Conservation (phyloP, 2,113 vertebrate genomes). For the Corythornis vintsioides region DNA sequence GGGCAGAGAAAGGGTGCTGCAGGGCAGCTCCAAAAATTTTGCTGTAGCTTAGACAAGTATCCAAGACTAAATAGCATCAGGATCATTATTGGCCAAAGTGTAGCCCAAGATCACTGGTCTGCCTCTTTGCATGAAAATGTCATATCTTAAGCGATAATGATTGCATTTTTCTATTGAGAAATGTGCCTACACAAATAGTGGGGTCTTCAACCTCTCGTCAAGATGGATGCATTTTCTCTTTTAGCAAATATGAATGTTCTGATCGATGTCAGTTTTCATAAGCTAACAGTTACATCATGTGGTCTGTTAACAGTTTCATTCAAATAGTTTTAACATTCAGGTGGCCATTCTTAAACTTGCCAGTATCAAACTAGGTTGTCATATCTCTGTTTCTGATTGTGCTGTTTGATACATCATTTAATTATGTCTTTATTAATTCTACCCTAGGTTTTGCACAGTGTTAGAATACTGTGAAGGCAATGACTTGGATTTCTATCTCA, state of each 20-base stretch:
- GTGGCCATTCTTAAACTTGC: neutral
- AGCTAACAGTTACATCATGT: neutral
- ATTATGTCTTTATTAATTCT: constrained; percentile 34
- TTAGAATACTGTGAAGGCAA: constrained; percentile 99
- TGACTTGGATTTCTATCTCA: constrained; percentile 99
- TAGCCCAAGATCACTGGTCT: neutral
- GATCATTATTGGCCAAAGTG: neutral
- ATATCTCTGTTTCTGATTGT: neutral
- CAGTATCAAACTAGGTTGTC: neutral
- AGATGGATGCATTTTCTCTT: neutral
- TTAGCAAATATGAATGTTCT: neutral
- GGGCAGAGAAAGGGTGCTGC: neutral
- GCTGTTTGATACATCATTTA: neutral
- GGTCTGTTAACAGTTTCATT: neutral
- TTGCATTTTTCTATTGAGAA: neutral
- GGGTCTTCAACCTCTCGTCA: neutral
- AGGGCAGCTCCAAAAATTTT: neutral
- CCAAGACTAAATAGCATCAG: neutral
- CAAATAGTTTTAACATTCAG: neutral
- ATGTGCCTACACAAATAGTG: neutral
- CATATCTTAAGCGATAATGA: neutral
- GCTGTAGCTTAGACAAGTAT: neutral
- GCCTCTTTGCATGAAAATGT: neutral
- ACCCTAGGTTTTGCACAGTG: constrained; percentile 95
- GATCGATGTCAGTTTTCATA: neutral